Conservation (phyloP, 2,888 invertebrate genomes). For the Spodoptera picta region DNA sequence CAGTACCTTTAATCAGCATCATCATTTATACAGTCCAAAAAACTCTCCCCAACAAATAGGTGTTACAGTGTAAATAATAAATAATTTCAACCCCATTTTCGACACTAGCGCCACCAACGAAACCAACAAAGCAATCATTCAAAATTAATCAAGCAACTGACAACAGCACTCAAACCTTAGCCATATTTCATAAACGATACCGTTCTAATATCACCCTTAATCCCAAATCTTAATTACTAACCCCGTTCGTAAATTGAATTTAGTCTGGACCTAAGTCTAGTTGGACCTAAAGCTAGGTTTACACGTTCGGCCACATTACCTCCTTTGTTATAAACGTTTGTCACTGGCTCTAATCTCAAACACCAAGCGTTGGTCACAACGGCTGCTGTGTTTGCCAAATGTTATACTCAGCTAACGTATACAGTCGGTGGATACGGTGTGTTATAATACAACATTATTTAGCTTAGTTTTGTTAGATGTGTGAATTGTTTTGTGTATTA, state of each 20-base stretch:
- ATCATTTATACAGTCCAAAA: too few species aligned
- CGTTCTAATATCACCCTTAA: conserved; percentile 46
- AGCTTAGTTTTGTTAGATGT: too few species aligned
- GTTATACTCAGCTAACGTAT: conserved; percentile 13
- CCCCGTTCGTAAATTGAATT: conserved; percentile 54
- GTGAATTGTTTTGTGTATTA: too few species aligned
- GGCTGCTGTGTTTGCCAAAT: conserved; percentile 58
- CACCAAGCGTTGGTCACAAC: conserved; percentile 55
- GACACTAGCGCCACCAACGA: too few species aligned
- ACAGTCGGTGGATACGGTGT: conserved; percentile 1
- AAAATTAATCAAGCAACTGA: conserved; percentile 7
- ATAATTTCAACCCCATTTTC: too few species aligned
- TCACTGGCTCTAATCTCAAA: conserved; percentile 63
- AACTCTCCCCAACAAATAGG: too few species aligned
- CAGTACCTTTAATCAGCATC: too few species aligned
- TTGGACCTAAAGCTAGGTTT: conserved; percentile 53
- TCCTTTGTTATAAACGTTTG: conserved; percentile 63
- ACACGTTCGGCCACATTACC: conserved; percentile 42
- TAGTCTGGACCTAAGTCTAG: conserved; percentile 32
- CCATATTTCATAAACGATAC: conserved; percentile 41
- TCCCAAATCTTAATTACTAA: conserved; percentile 55
- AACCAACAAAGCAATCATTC: too few species aligned
- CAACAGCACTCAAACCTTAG: background rate
- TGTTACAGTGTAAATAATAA: too few species aligned
- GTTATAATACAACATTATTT: background rate